Percentiles rank a stretch among this genome's conserved stretches.
phyloP scores from a whole-genome alignment of 2,888 invertebrate species.

The Microplitis manilae region DNA sequence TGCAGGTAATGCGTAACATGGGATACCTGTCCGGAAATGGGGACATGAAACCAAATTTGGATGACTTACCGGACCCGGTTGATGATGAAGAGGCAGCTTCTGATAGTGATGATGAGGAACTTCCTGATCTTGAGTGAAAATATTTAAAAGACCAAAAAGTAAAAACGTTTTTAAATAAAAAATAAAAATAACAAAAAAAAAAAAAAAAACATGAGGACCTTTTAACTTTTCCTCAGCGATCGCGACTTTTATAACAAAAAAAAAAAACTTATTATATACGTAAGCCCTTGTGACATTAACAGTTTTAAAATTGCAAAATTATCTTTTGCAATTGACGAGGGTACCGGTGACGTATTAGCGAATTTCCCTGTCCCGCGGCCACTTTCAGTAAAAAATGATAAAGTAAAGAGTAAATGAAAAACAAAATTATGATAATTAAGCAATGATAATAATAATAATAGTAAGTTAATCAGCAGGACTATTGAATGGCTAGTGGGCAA shows the following conservation, averaged over 20 bases:
- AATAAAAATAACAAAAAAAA: slow-evolving; percentile 42
- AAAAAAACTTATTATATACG: background rate
- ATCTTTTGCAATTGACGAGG: background rate
- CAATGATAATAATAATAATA: slow-evolving; percentile 5
- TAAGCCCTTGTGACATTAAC: background rate
- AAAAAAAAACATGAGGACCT: slow-evolving; percentile 37
- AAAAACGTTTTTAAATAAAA: slow-evolving; percentile 27
- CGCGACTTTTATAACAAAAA: background rate
- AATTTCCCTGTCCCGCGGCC: background rate
- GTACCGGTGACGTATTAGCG: background rate
- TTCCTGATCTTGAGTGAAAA: slow-evolving; percentile 82
- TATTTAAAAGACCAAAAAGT: slow-evolving; percentile 34
- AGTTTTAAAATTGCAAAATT: background rate
- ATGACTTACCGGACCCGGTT: slow-evolving; percentile 79
- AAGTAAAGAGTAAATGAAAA: background rate
- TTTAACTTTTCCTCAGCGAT: background rate
- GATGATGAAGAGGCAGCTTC: slow-evolving; percentile 61
- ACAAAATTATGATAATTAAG: slow-evolving; percentile 17
- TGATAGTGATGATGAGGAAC: slow-evolving; percentile 80
- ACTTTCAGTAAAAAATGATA: background rate
- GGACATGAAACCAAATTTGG: slow-evolving; percentile 80
- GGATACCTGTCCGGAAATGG: slow-evolving; percentile 80
- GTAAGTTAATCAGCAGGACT: slow-evolving; percentile 1
- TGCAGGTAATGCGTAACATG: slow-evolving; percentile 81
- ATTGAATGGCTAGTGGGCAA: background rate